Base-by-base conservation (phyloP, 2,797 vertebrate species). In the Melanogrammus aeglefinus region DNA sequence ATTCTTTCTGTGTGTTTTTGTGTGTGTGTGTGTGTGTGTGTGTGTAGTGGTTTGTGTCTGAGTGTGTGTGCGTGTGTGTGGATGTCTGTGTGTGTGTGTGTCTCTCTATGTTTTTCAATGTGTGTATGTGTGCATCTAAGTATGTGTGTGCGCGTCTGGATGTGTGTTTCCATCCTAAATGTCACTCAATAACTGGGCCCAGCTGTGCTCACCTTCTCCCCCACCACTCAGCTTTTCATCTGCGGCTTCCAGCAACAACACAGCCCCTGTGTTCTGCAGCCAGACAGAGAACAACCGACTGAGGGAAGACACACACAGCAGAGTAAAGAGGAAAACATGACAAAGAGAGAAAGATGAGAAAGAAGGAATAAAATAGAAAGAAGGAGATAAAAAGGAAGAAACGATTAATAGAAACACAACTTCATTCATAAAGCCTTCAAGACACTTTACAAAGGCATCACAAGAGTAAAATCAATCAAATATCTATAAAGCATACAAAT, bases 141-240 rank as follows among this genome's bases (percentile, higher is more conserved):
- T 57, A 80, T 74, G 80, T 73, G 14, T 84, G 77, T 72, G 33
- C 38, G 16, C 76, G 72, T 80, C 38, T 77, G 5, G 57, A 27
- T 74, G 38, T 63, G 66, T n/a, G 69, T 71, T 71, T 18, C 29
- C 31, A 71, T 77, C 31, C 72, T 36, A 73, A 38, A 76, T 66
- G 71, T 38, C 44, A 73, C 33, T 71, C 27, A 71, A 31, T 33
- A 33, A 71, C 14, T 71, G 27, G 69, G 14, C 18, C 31, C 69
- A 71, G 69, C 69, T 71, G 31, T 21, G 33, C 35, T 73, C 72
- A 38, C 72, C 72, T 73, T 73, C 33, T 7, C 31, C 29, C 16
- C 27, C 29, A 72, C 31, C 7, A 24, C n/a, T 71, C 24, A 27
- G n/a, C 24, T 21, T 71, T 33, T 27, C 69, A 27, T 71, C 47